Evolutionary conservation across 2,888 invertebrate genomes (phyloP), one percentile per base, ranked within the genome.

Genomic region (Volucella inanis): DNA sequence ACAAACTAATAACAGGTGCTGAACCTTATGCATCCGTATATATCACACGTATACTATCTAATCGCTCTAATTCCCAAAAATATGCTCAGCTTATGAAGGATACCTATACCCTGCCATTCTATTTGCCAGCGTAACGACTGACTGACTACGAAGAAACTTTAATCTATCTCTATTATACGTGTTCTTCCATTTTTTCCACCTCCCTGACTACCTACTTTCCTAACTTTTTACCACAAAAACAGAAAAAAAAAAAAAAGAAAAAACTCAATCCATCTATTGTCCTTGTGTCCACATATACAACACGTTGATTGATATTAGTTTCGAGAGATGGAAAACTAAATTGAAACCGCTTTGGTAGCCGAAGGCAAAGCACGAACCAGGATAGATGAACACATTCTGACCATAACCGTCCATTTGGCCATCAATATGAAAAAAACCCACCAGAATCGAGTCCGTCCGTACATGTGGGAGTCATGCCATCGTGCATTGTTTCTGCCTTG

Each of bases 221-320:
- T 12, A 47, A 45, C n/a, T 45, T 47, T 38, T 49, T 22, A 31
- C 31, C 31, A 6, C 31, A 31, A 31, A 6, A 12, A 8, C 3
- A n/a, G 9, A n/a, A 14, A 12, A 8, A 12, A n/a, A 14, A n/a
- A 14, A 11, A 59, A 9, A 10, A 10, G 11, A 1, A 12, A 15
- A 8, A 57, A 38, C 14, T 3, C 15, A 11, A 14, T 55, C 38
- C 38, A 15, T 59, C 22, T 38, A 22, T 10, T 54, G 45, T 39
- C 62, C 54, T 9, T 18, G 9, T 41, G 41, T 41, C 64, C 38
- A 41, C 49, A 57, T 47, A 55, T 49, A 55, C 64, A 18, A 49
- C 49, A 57, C 55, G 49, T 55, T 65, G 74, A 74, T 74, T 79
- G 65, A 74, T 79, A 79, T 79, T 74, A 67, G 47, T 79, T 79